Conservation (phyloP, 1,140 invertebrate species). For the Trichoplusia ni region DNA sequence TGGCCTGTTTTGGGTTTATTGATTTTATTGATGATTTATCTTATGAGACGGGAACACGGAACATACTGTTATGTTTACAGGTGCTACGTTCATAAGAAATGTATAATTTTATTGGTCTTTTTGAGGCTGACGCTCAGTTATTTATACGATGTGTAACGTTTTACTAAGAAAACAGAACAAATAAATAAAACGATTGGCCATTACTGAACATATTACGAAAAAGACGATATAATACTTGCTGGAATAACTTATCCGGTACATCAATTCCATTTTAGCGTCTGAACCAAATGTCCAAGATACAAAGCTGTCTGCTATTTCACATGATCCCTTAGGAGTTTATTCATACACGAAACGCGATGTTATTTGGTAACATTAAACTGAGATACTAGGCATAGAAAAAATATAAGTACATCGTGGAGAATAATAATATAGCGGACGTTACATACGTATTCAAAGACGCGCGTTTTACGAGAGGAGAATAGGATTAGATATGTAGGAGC, state of each 20-base stretch:
- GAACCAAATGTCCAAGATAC: background rate
- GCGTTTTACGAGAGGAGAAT: background rate
- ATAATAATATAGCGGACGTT: conserved; percentile 7
- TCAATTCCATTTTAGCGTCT: conserved; percentile 7
- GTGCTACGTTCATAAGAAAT: background rate
- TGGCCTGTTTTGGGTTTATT: conserved; percentile 23
- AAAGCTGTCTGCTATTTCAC: background rate
- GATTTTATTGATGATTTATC: conserved; percentile 11
- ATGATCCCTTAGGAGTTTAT: conserved; percentile 10
- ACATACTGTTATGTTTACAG: background rate
- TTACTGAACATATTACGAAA: conserved; percentile 16
- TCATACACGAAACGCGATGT: conserved; percentile 6
- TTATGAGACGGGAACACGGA: too few relatives aligned
- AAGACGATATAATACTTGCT: conserved; percentile 5
- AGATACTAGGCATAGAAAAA: conserved; percentile 10
- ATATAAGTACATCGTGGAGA: background rate
- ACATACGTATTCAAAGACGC: background rate
- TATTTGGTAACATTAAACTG: conserved; percentile 5
- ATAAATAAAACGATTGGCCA: conserved; percentile 2
- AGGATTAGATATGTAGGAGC: background rate
- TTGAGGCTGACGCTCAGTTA: too few relatives aligned
- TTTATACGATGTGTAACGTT: conserved; percentile 6
- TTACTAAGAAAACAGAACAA: too few relatives aligned
- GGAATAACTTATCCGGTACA: conserved; percentile 16
- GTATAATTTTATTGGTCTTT: too few relatives aligned